Percentiles rank a stretch among this genome's conserved stretches.
phyloP scores from a whole-genome alignment of 2,113 vertebrate genomes.

The Esox niger region DNA sequence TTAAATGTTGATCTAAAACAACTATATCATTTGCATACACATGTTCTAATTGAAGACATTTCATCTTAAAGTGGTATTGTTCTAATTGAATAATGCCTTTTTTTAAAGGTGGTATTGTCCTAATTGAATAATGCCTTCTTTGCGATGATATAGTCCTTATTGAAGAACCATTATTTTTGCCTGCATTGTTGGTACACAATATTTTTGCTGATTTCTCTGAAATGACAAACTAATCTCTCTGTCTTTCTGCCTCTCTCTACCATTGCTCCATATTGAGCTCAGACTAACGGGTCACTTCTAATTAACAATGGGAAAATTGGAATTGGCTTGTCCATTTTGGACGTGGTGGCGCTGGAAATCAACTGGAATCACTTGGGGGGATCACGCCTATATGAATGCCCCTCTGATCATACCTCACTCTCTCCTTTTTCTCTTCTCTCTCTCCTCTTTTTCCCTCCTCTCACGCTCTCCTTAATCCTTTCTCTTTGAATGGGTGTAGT shows the following conservation, averaged over 20 bases:
- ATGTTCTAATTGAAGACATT: too few relatives aligned
- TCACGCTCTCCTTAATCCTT: constrained; percentile 24
- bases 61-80: too few relatives aligned
- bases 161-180: too few relatives aligned
- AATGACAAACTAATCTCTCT: too few relatives aligned
- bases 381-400: neutral
- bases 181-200: too few relatives aligned
- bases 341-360: constrained; percentile 59
- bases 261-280: constrained; percentile 62
- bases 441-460: constrained; percentile 13
- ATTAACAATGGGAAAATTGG: constrained; percentile 69
- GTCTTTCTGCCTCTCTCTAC: constrained; percentile 25
- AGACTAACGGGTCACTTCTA: constrained; percentile 69
- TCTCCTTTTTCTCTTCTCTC: constrained; percentile 29
- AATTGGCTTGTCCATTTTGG: constrained; percentile 75
- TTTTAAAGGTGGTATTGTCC: too few relatives aligned
- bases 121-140: too few relatives aligned
- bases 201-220: too few relatives aligned
- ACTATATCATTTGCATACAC: too few relatives aligned
- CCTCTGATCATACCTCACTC: constrained; percentile 18
- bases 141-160: too few relatives aligned
- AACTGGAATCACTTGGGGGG: constrained; percentile 19
- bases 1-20: too few relatives aligned
- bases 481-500: constrained; percentile 51
- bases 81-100: constrained; percentile 51